phyloP scores from a whole-genome alignment of 2,113 vertebrate species.

The Phrynosoma blainvillii region DNA sequence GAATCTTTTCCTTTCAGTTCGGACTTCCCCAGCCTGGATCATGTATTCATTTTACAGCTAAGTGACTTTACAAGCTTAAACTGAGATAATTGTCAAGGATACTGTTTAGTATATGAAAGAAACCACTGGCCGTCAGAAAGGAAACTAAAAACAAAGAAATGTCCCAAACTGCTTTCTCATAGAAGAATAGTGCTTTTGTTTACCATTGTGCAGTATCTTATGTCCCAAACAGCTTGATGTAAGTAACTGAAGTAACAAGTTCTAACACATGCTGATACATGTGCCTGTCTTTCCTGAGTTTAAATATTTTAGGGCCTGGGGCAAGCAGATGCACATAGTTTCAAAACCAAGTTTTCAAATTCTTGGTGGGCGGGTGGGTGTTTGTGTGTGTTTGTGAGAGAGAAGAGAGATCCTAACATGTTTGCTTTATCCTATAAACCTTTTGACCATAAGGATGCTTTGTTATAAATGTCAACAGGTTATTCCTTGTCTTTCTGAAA shows the following conservation, averaged over 20 bases:
- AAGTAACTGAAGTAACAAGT: neutral
- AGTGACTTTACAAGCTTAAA: neutral
- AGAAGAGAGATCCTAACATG: neutral
- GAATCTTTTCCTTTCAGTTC: neutral
- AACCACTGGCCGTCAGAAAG: neutral
- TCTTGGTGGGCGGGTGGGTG: neutral
- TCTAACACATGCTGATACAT: neutral
- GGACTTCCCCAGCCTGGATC: neutral
- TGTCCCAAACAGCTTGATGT: neutral
- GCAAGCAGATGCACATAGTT: constrained; percentile 8
- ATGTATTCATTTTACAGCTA: neutral
- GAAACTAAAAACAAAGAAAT: neutral
- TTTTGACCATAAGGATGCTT: neutral
- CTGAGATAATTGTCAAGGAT: neutral
- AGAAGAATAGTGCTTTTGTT: neutral
- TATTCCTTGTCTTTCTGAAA: neutral
- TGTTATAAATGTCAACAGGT: neutral
- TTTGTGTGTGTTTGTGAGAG: too few species aligned
- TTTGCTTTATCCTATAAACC: neutral
- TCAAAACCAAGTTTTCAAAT: constrained; percentile 1
- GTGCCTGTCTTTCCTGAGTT: neutral
- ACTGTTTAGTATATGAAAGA: neutral
- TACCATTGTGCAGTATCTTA: neutral
- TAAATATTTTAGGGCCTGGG: neutral
- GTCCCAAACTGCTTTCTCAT: neutral